Evolutionary conservation across 2,797 vertebrate genomes (phyloP), one percentile per base, ranked within the genome.

Genomic region (Lacerta agilis): DNA sequence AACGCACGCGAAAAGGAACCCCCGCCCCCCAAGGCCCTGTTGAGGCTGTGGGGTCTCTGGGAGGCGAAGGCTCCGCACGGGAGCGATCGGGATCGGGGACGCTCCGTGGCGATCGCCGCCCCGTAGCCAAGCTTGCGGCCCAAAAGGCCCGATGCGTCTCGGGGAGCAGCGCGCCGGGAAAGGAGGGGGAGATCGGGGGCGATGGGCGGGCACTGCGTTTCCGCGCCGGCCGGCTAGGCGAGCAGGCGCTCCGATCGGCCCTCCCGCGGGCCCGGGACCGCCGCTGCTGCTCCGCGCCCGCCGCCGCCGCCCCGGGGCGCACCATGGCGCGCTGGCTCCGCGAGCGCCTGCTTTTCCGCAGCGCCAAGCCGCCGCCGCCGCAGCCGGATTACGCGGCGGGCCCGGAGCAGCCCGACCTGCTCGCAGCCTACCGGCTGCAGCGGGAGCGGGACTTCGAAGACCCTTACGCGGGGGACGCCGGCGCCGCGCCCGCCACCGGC

Each of bases 291-390:
- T 20, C n/a, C 36, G 41, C 80, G 58, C 86, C 58, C n/a, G 88
- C 84, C 91, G 45, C 87, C 95, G 93, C 83, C 91, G 94, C 58
- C 87, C 97, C 96, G 98, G 96, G 98, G 98, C 95, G 29, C 27
- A 98, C 97, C 94, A 98, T 99, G 97, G 98, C 98, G 97, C 98
- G 97, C 97, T 99, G 98, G 98, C 98, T 99, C 96, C 98, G 98
- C 97, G 98, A 99, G 95, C 98, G 99, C 96, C 97, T 99, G 87
- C 98, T 98, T 96, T 99, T 99, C 97, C 98, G 98, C 97, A 98
- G 98, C 96, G 96, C 97, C 97, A 98, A 98, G 97, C 97, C 97
- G 83, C 95, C 97, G 72, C 98, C 98, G 75, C 98, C 98, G 96
- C 96, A 95, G 82, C 95, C 96, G 91, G 95, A 93, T 38, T 97